Evolutionary conservation across 2,113 vertebrate species (phyloP), one percentile per base, ranked within the genome.

Genomic region (Chlorodrepanis virens): DNA sequence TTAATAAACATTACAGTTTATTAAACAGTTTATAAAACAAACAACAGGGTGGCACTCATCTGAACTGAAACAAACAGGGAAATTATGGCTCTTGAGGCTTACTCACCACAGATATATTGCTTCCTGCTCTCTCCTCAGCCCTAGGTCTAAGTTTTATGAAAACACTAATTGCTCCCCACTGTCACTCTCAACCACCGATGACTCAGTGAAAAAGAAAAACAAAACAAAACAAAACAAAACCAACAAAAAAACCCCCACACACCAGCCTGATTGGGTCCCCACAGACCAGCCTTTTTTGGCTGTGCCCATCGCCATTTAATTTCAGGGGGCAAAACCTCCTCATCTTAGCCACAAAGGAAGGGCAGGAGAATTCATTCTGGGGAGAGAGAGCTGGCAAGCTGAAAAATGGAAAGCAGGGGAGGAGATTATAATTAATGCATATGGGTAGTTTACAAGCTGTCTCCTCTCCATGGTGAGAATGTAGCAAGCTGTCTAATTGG

Each of bases 11-110:
- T 89, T 92, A 81, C 52, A 87, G 86, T 87, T 95, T 96, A 96
- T 96, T 96, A 95, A 96, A 89, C 60, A 90, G 90, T 83, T 88
- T 95, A 92, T 94, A 90, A 95, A 96, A 83, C 90, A 97, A 95
- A 77, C 80, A 96, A 92, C 88, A 93, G 83, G 90, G 93, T 95
- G 74, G 83, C 83, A 89, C 86, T 96, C 69, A 56, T 92, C 68
- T 86, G 52, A 95, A 81, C 64, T 92, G 88, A 95, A 94, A 95
- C 47, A 91, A 96, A 89, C 56, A 82, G 81, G 76, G 83, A 95
- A 96, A 96, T 92, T 42, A 76, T n/a, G 60, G 68, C 90, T 95
- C 94, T 87, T 84, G 95, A 96, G 92, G 86, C 16, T 96, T 92
- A 49, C 95, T 95, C 81, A 87, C 94, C 74, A 42, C 69, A 84